phyloP scores from a whole-genome alignment of 2,113 vertebrate species.

The Turnix velox region DNA sequence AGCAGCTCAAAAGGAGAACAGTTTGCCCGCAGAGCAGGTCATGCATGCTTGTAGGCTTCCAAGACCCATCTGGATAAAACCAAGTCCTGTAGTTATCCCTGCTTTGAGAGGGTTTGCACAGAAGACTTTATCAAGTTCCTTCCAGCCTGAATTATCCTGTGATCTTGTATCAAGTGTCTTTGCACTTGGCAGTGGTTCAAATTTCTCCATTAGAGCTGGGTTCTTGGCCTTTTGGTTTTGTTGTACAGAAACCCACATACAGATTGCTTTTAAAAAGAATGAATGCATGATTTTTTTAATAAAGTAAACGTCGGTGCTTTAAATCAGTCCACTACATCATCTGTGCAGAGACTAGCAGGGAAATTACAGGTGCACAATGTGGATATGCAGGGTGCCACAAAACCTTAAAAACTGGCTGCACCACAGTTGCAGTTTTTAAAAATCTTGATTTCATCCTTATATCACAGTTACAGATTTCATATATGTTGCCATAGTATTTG shows the following conservation, averaged over 20 bases:
- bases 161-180: neutral
- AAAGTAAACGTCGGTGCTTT: neutral
- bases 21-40: neutral
- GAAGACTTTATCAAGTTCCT: neutral
- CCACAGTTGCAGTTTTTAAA: neutral
- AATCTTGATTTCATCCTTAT: neutral
- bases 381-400: neutral
- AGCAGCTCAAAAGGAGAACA: neutral
- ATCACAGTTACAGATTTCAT: neutral
- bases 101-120: neutral
- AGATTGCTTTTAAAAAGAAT: neutral
- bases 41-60: neutral
- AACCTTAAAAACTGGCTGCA: neutral
- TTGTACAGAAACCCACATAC: neutral
- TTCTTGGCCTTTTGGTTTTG: neutral
- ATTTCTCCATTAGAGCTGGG: neutral
- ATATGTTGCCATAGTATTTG: neutral
- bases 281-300: neutral
- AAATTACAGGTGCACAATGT: neutral
- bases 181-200: neutral
- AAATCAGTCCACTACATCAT: neutral
- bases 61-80: neutral
- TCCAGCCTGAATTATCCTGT: neutral
- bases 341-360: neutral
- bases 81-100: neutral